Percentiles rank a stretch among this genome's conserved stretches.
Conservation (phyloP, 2,888 invertebrate genomes). For the Slavum lentiscoides region DNA sequence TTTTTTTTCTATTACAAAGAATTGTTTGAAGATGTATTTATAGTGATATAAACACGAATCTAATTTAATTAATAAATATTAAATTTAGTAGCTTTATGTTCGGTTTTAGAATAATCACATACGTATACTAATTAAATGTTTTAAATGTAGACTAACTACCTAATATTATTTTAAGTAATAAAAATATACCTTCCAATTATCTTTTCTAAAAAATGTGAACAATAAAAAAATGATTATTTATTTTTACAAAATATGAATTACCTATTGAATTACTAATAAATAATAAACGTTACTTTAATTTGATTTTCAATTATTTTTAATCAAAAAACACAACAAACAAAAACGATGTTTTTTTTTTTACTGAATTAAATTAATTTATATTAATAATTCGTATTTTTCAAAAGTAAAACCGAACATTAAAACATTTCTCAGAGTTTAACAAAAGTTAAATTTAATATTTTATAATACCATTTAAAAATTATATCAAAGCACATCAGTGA, state of each 20-base stretch:
- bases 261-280: too few species aligned
- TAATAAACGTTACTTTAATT: too few species aligned
- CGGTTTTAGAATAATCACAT: not conserved
- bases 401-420: constrained; percentile 1
- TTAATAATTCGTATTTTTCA: not conserved
- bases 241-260: too few species aligned
- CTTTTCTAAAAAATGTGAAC: too few species aligned
- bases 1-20: constrained; percentile 10
- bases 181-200: too few species aligned
- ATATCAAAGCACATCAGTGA: constrained; percentile 42
- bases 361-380: too few species aligned
- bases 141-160: not conserved
- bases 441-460: not conserved
- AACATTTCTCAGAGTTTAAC: not conserved
- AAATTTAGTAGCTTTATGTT: too few species aligned
- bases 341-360: too few species aligned
- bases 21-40: constrained; percentile 34
- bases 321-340: too few species aligned
- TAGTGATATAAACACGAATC: constrained; percentile 25
- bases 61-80: too few species aligned
- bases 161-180: too few species aligned
- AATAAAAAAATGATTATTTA: not conserved
- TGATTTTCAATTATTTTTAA: too few species aligned
- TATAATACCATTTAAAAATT: constrained; percentile 2
- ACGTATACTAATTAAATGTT: not conserved